Conservation (phyloP, 2,113 vertebrate species). For the Chamaea fasciata region DNA sequence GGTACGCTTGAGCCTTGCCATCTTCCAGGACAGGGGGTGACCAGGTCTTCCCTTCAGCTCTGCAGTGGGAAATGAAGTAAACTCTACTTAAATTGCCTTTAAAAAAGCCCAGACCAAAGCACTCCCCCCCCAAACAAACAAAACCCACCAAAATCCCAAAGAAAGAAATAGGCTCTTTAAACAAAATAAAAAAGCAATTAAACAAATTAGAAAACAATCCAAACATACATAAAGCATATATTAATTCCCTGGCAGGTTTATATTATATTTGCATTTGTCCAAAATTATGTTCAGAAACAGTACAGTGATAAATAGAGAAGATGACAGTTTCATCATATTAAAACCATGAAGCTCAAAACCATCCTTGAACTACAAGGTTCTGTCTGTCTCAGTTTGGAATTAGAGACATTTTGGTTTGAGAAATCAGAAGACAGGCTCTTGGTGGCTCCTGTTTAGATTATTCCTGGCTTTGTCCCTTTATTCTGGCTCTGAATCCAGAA, state of each 20-base stretch:
- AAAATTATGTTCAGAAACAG: neutral
- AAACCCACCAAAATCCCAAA: neutral
- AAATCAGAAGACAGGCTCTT: neutral
- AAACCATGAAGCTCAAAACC: neutral
- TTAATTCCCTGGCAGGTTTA: neutral
- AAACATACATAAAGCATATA: neutral
- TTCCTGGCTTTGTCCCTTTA: neutral
- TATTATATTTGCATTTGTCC: neutral
- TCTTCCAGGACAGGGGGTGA: slow-evolving; percentile 80
- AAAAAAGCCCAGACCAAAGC: neutral
- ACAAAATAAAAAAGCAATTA: neutral
- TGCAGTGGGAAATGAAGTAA: slow-evolving; percentile 52
- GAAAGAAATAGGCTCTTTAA: neutral
- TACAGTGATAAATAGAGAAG: neutral
- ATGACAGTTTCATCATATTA: neutral
- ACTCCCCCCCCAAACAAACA: neutral
- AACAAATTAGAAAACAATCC: neutral
- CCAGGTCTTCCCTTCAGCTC: slow-evolving; percentile 84
- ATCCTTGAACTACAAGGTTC: neutral
- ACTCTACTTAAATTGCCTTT: neutral
- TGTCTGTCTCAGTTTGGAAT: neutral
- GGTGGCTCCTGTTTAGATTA: neutral
- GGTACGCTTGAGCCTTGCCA: slow-evolving; percentile 83
- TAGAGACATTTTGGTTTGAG: neutral
- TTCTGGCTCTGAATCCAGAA: neutral